Evolutionary conservation across 2,113 vertebrate species (phyloP).

Genomic region (Campylomormyrus tamandua): DNA sequence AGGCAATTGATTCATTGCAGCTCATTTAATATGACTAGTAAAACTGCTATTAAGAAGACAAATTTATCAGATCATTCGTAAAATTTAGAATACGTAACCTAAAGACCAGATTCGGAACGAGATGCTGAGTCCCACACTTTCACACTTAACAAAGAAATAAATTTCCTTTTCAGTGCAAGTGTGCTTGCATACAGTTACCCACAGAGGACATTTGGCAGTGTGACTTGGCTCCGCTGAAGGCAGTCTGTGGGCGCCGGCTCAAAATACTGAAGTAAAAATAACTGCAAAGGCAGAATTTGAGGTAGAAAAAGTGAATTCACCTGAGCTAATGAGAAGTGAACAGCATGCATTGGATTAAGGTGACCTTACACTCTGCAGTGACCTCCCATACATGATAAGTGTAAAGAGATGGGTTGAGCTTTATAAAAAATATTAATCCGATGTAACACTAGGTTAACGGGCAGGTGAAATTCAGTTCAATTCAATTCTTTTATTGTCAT

Average conservation of each 20-base stretch:
- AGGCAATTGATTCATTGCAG: background rate
- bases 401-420: background rate
- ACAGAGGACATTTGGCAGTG: background rate
- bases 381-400: background rate
- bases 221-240: background rate
- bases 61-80: background rate
- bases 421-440: background rate
- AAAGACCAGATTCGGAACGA: background rate
- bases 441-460: background rate
- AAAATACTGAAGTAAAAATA: constrained; percentile 1
- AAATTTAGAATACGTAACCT: background rate
- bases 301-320: background rate
- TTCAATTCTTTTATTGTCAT: too few species aligned
- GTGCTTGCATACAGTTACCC: background rate
- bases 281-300: background rate
- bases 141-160: background rate
- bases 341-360: background rate
- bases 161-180: background rate
- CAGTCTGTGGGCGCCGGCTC: background rate
- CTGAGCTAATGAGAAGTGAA: background rate
- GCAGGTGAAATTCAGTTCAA: background rate
- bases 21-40: background rate
- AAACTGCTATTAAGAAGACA: background rate
- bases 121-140: background rate
- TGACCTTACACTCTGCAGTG: background rate